These are phyloP conservation scores for Leucophenga montana DNA, from an alignment of 2,888 invertebrate species.

Conservation along the genomic window DNA sequence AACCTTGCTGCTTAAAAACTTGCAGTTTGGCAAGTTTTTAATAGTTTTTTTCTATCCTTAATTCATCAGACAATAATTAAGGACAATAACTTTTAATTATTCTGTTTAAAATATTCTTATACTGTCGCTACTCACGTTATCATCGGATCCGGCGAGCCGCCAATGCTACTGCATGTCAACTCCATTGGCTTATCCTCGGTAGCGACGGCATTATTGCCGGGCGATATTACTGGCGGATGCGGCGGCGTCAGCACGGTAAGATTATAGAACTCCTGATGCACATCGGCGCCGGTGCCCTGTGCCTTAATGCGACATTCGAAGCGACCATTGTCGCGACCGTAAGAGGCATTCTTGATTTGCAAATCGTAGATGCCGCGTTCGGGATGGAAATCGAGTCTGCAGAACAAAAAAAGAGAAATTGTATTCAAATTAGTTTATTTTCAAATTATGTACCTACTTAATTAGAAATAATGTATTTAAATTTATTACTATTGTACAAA, in stretches of 20 bases:
- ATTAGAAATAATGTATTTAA: neutral
- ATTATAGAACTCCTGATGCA: constrained; percentile 87
- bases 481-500: neutral
- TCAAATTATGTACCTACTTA: neutral
- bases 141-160: constrained; percentile 92
- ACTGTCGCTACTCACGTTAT: constrained; percentile 77
- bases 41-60: no score
- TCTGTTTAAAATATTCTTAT: no score
- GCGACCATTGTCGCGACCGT: constrained; percentile 91
- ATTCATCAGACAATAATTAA: no score
- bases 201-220: constrained; percentile 83
- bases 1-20: no score
- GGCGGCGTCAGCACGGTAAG: constrained; percentile 91
- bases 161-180: constrained; percentile 86
- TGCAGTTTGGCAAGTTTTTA: no score
- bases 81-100: no score
- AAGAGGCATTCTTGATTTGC: constrained; percentile 89
- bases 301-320: constrained; percentile 93
- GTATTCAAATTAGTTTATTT: neutral
- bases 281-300: constrained; percentile 85
- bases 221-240: constrained; percentile 84
- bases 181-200: constrained; percentile 87
- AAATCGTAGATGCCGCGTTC: constrained; percentile 90
- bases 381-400: constrained; percentile 85
- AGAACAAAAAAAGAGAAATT: constrained; percentile 55